These are phyloP conservation scores for Apistogramma diplotaenia DNA, from an alignment of 2,113 vertebrate species.

Conservation along the genomic window DNA sequence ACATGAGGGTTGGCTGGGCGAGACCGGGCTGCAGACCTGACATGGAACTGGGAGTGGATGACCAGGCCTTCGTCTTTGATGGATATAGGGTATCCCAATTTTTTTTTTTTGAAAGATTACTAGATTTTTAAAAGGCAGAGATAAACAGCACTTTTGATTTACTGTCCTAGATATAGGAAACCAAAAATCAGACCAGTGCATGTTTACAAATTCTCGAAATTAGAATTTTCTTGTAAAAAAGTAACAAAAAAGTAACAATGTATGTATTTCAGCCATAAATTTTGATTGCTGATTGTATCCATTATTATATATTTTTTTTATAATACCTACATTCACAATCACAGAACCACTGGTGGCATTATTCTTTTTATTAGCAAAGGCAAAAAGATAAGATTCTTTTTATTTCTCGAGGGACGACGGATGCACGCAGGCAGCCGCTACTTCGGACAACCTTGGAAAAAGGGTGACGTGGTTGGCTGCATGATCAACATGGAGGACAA, in stretches of 20 bases:
- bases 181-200: neutral
- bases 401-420: constrained; percentile 83
- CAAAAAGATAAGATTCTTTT: neutral
- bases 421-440: constrained; percentile 91
- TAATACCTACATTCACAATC: neutral
- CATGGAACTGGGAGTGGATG: constrained; percentile 85
- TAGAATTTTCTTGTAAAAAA: neutral
- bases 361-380: neutral
- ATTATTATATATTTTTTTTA: neutral
- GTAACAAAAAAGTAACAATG: neutral
- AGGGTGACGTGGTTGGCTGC: constrained; percentile 95
- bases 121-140: neutral
- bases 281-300: neutral
- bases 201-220: neutral
- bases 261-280: neutral
- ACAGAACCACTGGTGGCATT: neutral
- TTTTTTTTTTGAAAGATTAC: neutral
- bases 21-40: constrained; percentile 90
- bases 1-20: constrained; percentile 98
- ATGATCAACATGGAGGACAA: constrained; percentile 98
- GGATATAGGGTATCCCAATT: constrained; percentile 83
- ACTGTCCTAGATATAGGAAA: neutral
- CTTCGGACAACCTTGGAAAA: constrained; percentile 91
- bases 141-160: neutral
- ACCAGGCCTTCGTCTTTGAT: constrained; percentile 94